These are phyloP conservation scores for Diogma glabrata DNA, from an alignment of 2,888 invertebrate species.

Conservation along the genomic window DNA sequence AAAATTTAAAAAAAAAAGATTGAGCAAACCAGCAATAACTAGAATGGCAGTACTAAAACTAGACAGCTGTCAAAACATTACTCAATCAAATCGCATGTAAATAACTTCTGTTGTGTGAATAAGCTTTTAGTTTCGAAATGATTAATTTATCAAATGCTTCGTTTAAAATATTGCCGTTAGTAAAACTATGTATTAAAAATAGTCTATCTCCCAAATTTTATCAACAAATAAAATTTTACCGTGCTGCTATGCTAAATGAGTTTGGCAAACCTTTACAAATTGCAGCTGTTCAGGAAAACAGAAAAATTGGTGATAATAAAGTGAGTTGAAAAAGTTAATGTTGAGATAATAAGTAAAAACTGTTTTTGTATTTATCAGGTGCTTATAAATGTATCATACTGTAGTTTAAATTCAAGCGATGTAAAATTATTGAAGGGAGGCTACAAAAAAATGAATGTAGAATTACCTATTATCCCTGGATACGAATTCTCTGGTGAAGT, in stretches of 20 bases:
- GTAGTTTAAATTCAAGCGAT: slow-evolving; percentile 54
- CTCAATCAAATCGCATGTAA: too few species aligned
- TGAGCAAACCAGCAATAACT: too few species aligned
- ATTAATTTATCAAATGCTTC: too few species aligned
- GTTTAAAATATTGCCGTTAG: too few species aligned
- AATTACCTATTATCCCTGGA: slow-evolving; percentile 49
- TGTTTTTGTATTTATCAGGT: slow-evolving; percentile 35
- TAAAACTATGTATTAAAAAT: too few species aligned
- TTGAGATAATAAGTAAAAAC: neutral
- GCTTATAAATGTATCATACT: slow-evolving; percentile 48
- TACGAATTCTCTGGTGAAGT: slow-evolving; percentile 53
- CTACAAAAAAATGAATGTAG: slow-evolving; percentile 33
- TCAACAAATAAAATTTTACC: too few species aligned
- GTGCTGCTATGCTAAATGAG: slow-evolving; percentile 43
- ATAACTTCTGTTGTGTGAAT: too few species aligned
- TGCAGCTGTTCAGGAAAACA: slow-evolving; percentile 39
- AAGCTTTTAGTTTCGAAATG: too few species aligned
- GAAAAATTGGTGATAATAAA: slow-evolving; percentile 34
- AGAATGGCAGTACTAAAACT: too few species aligned
- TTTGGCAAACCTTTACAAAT: slow-evolving; percentile 38
- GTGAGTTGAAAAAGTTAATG: slow-evolving; percentile 36
- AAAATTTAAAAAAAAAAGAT: too few species aligned
- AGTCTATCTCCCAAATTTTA: too few species aligned
- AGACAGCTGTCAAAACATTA: too few species aligned
- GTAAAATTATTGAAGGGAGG: slow-evolving; percentile 42